phyloP scores from a whole-genome alignment of 2,888 invertebrate species.

The Elmis aenea region DNA sequence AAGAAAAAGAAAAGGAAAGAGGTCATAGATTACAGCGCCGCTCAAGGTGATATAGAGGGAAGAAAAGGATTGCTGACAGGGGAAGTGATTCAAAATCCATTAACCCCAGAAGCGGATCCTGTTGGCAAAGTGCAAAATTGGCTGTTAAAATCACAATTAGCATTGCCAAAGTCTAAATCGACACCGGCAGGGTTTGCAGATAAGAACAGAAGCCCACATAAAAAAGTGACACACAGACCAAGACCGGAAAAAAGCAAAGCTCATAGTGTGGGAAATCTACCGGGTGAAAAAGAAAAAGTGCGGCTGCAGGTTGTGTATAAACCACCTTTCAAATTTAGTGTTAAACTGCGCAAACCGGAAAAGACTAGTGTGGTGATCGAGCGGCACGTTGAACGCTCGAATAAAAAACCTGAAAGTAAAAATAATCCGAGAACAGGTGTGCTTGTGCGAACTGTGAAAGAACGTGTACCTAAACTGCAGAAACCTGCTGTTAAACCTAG shows the following conservation, averaged over 20 bases:
- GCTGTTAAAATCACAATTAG: slow-evolving; percentile 68
- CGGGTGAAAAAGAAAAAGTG: slow-evolving; percentile 59
- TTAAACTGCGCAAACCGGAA: slow-evolving; percentile 69
- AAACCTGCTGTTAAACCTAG: slow-evolving; percentile 34
- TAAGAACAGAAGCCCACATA: slow-evolving; percentile 52
- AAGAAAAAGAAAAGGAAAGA: slow-evolving; percentile 62
- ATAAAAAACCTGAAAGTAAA: slow-evolving; percentile 26
- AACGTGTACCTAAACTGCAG: slow-evolving; percentile 24
- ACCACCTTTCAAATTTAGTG: slow-evolving; percentile 81
- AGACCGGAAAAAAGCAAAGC: slow-evolving; percentile 55
- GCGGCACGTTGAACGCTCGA: slow-evolving; percentile 48
- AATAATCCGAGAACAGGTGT: slow-evolving; percentile 46
- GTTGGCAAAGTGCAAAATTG: slow-evolving; percentile 81
- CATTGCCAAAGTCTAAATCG: slow-evolving; percentile 77
- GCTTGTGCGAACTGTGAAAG: slow-evolving; percentile 45
- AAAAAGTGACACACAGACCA: slow-evolving; percentile 46
- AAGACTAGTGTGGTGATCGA: slow-evolving; percentile 61
- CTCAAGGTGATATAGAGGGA: slow-evolving; percentile 55
- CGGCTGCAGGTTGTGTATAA: slow-evolving; percentile 81
- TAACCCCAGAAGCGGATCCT: slow-evolving; percentile 50
- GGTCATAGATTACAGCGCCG: slow-evolving; percentile 73
- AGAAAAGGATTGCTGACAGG: slow-evolving; percentile 48
- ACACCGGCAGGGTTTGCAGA: slow-evolving; percentile 70
- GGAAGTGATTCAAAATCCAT: slow-evolving; percentile 47
- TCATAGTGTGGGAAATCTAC: slow-evolving; percentile 63